Evolutionary conservation across 2,888 invertebrate species (phyloP).

Genomic region (Thymelicus sylvestris): DNA sequence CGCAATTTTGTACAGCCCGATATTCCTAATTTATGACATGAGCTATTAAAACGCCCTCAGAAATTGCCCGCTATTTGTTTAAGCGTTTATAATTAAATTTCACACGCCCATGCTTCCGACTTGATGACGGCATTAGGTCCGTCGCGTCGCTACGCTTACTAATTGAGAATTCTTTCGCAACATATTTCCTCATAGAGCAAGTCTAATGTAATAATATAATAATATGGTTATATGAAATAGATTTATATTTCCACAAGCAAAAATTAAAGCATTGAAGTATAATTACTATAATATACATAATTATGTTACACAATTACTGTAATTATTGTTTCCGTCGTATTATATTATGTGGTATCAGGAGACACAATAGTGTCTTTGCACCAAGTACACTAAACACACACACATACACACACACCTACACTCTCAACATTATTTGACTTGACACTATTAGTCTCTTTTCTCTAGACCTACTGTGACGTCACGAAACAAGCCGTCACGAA

Average conservation of each 20-base stretch:
- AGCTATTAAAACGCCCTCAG: neutral
- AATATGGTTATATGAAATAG: neutral
- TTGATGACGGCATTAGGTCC: conserved; percentile 23
- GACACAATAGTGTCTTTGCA: too few species aligned
- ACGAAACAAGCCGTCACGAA: too few species aligned
- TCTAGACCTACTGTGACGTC: too few species aligned
- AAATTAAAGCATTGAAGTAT: too few species aligned
- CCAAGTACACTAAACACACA: too few species aligned
- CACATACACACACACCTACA: too few species aligned
- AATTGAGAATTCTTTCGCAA: conserved; percentile 25
- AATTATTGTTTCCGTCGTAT: too few species aligned
- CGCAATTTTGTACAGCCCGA: neutral
- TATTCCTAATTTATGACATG: neutral
- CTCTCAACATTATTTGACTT: too few species aligned
- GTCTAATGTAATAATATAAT: conserved; percentile 2
- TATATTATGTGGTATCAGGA: too few species aligned
- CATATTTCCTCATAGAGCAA: conserved; percentile 14
- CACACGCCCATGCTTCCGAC: conserved; percentile 14
- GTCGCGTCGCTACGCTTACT: conserved; percentile 10
- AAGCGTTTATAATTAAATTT: conserved; percentile 25
- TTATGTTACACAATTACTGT: too few species aligned
- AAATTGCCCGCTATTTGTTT: conserved; percentile 17
- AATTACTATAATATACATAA: too few species aligned
- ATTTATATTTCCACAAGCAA: neutral
- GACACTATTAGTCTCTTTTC: too few species aligned